These are phyloP conservation scores for Conus betulinus DNA, from an alignment of 1,140 invertebrate genomes.

Conservation along the genomic window DNA sequence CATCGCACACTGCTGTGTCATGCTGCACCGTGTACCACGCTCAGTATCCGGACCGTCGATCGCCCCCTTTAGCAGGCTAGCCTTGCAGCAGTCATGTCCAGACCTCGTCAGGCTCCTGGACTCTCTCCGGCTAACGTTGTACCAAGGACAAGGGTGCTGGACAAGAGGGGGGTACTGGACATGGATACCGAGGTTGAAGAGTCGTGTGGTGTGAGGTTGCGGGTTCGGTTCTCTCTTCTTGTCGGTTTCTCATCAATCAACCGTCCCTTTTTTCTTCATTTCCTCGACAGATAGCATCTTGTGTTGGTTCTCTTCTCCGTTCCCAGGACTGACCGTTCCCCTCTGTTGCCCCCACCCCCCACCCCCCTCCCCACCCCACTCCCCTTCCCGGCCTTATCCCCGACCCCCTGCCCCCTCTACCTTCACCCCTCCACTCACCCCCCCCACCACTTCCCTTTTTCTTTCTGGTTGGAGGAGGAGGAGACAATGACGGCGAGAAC, in stretches of 20 bases:
- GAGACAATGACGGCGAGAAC: too few relatives aligned
- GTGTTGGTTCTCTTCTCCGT: background rate
- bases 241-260: background rate
- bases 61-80: too few relatives aligned
- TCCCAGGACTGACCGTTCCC: background rate
- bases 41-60: too few relatives aligned
- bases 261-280: background rate
- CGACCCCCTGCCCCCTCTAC: background rate
- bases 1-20: too few relatives aligned
- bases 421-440: background rate
- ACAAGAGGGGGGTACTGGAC: too few relatives aligned
- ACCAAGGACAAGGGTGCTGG: too few relatives aligned
- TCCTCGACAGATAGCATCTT: background rate
- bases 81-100: too few relatives aligned
- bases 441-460: background rate
- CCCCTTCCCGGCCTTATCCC: background rate
- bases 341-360: background rate
- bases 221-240: background rate
- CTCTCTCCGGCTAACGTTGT: too few relatives aligned
- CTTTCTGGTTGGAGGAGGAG: background rate
- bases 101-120: too few relatives aligned
- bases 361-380: background rate
- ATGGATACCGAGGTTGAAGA: too few relatives aligned
- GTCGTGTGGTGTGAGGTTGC: background rate
- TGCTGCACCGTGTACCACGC: too few relatives aligned